Base-by-base conservation (phyloP, 1,140 invertebrate species). In the Meloidogyne hapla region DNA sequence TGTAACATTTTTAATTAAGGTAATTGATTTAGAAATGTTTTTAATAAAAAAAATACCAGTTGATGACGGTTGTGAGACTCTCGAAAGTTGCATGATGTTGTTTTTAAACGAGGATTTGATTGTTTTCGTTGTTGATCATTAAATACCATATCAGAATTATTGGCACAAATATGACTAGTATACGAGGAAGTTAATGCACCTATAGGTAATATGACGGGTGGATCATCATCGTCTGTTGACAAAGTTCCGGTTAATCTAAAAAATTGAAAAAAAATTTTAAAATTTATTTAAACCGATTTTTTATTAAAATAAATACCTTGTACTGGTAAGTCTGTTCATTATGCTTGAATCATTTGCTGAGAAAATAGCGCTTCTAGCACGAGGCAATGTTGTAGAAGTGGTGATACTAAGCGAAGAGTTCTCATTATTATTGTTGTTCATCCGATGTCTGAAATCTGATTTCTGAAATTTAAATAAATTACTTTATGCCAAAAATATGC, bases 121-220 rank as follows among this genome's bases (percentile, higher is more conserved):
- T 56, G 48, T n/a, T 56, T 56, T 56, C 48, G 48, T 56, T 56
- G 45, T 18, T 48, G 48, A n/a, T 56, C 48, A 56, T n/a, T n/a
- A n/a, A 56, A 56, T 56, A 56, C 1, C 18, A 56, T n/a, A 5
- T 56, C 48, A n/a, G 48, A 56, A n/a, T 5, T 56, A 56, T 33
- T 33, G 33, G 8, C 33, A 33, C 48, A 15, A 15, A n/a, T 56
- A 45, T 45, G 42, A 15, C 42, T 45, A n/a, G 8, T 56, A 21
- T 8, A 56, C 5, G 48, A 45, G 13, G 42, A n/a, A 56, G n/a
- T 56, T 56, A 18, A 56, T 56, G 48, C 5, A 5, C 48, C 18
- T 1, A 56, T n/a, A n/a, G 48, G 48, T 0, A 56, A 56, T 56
- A 56, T 0, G n/a, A n/a, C 18, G 5, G 18, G 1, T 13, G 18